A percentile compares a stretch with the other conserved stretches of the same genome.
Conservation (phyloP, 1,140 invertebrate genomes). For the Euura lappo region DNA sequence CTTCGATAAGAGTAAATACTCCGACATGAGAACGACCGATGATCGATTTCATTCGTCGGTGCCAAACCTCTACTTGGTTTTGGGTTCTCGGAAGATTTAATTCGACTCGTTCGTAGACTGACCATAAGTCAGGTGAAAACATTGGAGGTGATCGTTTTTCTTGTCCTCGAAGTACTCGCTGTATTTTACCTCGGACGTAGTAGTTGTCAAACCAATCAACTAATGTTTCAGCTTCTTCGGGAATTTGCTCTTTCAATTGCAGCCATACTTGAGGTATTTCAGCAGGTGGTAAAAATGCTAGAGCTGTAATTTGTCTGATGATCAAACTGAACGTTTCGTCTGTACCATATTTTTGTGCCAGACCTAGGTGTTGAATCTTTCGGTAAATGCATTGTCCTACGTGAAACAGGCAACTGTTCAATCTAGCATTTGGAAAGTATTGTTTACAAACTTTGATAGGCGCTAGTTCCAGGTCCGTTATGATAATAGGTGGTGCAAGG, state of each 20-base stretch:
- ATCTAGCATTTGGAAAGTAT: not conserved
- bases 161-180: too few relatives aligned
- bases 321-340: conserved; percentile 15
- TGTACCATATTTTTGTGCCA: conserved; percentile 3
- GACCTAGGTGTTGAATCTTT: conserved; percentile 5
- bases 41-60: too few relatives aligned
- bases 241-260: not conserved
- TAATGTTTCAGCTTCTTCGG: conserved; percentile 2
- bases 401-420: conserved; percentile 10
- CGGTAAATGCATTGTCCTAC: conserved; percentile 12
- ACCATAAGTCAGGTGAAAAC: too few relatives aligned
- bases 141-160: too few relatives aligned
- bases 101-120: too few relatives aligned
- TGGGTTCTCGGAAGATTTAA: too few relatives aligned
- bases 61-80: too few relatives aligned
- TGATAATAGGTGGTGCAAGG: conserved; percentile 6
- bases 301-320: conserved; percentile 13
- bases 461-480: conserved; percentile 8
- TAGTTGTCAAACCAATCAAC: conserved; percentile 10
- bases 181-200: not conserved
- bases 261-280: conserved; percentile 11
- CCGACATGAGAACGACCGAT: too few relatives aligned
- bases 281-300: conserved; percentile 5
- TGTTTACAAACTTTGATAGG: conserved; percentile 9
- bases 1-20: too few relatives aligned